These are phyloP conservation scores for Acomys russatus DNA, from an alignment of 2,797 vertebrate species.

Conservation along the genomic window DNA sequence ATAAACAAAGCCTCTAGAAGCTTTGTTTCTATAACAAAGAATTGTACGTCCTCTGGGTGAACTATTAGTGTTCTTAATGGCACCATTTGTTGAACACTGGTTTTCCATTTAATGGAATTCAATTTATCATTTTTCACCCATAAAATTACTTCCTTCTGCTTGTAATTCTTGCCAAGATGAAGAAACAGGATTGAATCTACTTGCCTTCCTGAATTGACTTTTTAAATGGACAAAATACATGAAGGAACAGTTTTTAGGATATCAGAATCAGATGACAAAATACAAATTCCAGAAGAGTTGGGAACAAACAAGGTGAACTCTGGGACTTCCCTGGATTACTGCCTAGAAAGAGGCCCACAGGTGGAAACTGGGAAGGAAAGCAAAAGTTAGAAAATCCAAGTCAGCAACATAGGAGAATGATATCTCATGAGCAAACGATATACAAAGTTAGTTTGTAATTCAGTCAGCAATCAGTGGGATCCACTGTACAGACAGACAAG, in stretches of 20 bases:
- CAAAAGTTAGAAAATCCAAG: neutral
- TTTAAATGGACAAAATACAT: neutral
- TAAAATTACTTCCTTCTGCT: neutral
- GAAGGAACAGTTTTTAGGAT: neutral
- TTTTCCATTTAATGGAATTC: neutral
- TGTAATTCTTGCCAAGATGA: neutral
- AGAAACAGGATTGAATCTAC: neutral
- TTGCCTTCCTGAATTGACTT: neutral
- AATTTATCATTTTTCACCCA: neutral
- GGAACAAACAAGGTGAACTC: neutral
- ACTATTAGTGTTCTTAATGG: neutral
- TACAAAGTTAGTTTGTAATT: neutral
- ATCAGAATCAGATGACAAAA: neutral
- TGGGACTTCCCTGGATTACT: too few species aligned
- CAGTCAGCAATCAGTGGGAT: neutral
- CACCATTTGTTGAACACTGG: neutral
- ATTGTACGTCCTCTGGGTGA: neutral
- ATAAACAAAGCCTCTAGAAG: neutral
- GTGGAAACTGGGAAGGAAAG: neutral
- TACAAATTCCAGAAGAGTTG: neutral
- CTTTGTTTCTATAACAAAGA: neutral
- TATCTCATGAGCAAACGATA: neutral
- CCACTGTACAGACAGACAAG: neutral
- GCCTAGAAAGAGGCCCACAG: neutral
- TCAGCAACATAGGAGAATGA: neutral